Evolutionary conservation across 2,797 vertebrate genomes (phyloP).

Genomic region (Tauraco hartlaubi): DNA sequence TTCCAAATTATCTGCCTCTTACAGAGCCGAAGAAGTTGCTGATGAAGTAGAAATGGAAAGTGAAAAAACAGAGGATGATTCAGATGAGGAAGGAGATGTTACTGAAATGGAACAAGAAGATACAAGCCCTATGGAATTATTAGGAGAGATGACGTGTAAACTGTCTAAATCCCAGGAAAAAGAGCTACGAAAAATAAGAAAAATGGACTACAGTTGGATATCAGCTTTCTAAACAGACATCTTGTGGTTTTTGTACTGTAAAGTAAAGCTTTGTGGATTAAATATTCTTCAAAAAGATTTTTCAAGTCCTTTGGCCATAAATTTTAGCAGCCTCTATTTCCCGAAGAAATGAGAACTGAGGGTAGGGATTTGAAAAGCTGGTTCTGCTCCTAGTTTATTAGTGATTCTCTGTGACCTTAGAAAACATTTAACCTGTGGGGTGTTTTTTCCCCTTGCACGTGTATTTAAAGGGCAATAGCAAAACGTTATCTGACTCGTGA

Average conservation of each 20-base stretch:
- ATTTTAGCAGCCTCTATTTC: background rate
- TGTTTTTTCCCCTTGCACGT: background rate
- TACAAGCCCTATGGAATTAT: background rate
- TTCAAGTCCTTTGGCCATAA: background rate
- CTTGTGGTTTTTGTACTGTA: conserved; percentile 10
- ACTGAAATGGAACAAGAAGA: conserved; percentile 53
- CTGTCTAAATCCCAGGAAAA: conserved; percentile 85
- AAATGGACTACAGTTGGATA: conserved; percentile 90
- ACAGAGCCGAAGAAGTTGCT: conserved; percentile 65
- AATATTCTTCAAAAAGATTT: background rate
- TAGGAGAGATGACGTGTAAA: conserved; percentile 58
- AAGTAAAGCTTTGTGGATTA: conserved; percentile 34
- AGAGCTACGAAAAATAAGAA: conserved; percentile 87
- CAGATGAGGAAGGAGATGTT: conserved; percentile 82
- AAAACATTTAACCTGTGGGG: background rate
- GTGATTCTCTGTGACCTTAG: background rate
- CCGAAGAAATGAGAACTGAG: background rate
- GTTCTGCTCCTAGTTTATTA: background rate
- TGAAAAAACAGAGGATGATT: conserved; percentile 85
- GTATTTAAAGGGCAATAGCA: background rate
- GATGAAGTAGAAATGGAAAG: conserved; percentile 87
- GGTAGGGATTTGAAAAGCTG: background rate
- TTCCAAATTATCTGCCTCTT: background rate
- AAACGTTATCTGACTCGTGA: background rate
- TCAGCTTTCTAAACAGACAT: conserved; percentile 56